These are phyloP conservation scores for Coelopa pilipes DNA, from an alignment of 2,888 invertebrate genomes.

Conservation along the genomic window DNA sequence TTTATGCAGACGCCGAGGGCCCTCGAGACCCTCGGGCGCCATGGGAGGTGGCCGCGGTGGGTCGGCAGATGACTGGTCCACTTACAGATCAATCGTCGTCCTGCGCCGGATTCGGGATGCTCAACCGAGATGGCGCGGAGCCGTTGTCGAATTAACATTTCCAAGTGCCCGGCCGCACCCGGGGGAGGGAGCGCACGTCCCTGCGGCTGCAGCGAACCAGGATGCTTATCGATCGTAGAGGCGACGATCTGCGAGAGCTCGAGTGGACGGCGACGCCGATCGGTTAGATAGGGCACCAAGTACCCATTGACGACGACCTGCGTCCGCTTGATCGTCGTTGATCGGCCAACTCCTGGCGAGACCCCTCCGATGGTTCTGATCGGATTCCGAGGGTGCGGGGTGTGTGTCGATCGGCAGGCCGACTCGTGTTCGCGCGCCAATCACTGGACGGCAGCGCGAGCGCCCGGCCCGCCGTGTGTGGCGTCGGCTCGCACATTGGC, in stretches of 20 bases:
- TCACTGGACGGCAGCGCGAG: neutral
- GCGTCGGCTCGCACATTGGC: constrained; percentile 26
- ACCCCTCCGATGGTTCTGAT: too few species aligned
- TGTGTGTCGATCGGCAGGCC: neutral
- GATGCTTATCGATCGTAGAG: constrained; percentile 21
- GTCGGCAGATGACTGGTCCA: neutral
- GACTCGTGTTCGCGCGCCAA: too few species aligned
- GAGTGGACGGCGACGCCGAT: neutral
- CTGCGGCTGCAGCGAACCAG: neutral
- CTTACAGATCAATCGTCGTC: constrained; percentile 1
- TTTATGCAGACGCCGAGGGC: constrained; percentile 37
- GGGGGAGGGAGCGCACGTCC: neutral
- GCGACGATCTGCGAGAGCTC: constrained; percentile 25
- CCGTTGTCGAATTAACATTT: constrained; percentile 35
- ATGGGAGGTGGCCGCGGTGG: constrained; percentile 31
- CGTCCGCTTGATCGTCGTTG: too few species aligned
- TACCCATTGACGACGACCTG: too few species aligned
- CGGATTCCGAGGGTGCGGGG: too few species aligned
- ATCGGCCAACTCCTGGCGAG: too few species aligned
- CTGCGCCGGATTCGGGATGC: too few species aligned
- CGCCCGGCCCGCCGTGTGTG: neutral
- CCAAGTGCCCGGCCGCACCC: constrained; percentile 30
- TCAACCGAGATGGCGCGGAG: too few species aligned
- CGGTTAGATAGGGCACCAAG: too few species aligned
- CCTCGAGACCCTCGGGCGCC: constrained; percentile 28